These are phyloP conservation scores for Melierax canorus DNA, from an alignment of 2,113 vertebrate species.

Conservation along the genomic window DNA sequence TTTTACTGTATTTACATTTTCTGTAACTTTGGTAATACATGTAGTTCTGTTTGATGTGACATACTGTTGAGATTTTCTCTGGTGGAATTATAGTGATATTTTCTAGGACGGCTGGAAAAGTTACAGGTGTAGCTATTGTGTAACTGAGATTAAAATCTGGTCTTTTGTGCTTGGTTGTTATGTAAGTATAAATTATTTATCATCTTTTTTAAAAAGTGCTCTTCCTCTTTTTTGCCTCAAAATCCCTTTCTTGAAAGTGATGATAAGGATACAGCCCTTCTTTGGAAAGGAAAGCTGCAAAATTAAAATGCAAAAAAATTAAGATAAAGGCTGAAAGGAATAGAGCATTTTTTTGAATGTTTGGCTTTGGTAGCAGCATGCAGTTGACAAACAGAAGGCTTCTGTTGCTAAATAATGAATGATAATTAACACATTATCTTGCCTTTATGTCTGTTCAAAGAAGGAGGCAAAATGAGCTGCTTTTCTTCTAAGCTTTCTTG, in stretches of 20 bases:
- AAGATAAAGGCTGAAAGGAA: not conserved
- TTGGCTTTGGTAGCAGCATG: conserved; percentile 39
- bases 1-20: not conserved
- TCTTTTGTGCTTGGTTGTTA: not conserved
- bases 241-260: not conserved
- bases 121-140: not conserved
- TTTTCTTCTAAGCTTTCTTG: conserved; percentile 37
- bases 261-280: not conserved
- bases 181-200: not conserved
- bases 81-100: not conserved
- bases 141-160: not conserved
- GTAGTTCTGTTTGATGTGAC: not conserved
- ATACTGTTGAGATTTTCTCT: not conserved
- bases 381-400: conserved; percentile 63
- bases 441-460: conserved; percentile 56
- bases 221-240: not conserved
- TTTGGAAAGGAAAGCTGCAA: conserved; percentile 5
- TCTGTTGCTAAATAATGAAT: conserved; percentile 66
- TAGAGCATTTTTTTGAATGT: not conserved
- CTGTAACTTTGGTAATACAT: not conserved
- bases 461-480: conserved; percentile 50
- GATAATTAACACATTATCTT: conserved; percentile 63
- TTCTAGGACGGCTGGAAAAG: not conserved
- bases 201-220: not conserved
- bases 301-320: not conserved